These are phyloP conservation scores for Pipa parva DNA, from an alignment of 2,113 vertebrate species.

Conservation along the genomic window DNA sequence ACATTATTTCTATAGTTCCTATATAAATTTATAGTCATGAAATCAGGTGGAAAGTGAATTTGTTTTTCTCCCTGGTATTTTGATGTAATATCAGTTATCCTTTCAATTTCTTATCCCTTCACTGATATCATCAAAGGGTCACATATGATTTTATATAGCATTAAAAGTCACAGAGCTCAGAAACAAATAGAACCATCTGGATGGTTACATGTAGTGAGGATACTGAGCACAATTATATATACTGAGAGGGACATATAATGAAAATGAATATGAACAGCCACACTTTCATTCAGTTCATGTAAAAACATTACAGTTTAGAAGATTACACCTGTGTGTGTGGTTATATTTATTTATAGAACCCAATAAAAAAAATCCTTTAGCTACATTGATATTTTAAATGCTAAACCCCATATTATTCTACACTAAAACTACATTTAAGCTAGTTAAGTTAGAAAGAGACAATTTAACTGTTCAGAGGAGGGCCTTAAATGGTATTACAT, in stretches of 20 bases:
- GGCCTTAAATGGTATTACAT: constrained; percentile 28
- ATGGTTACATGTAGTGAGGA: background rate
- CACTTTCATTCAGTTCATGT: background rate
- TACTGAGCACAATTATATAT: constrained; percentile 13
- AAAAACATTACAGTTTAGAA: background rate
- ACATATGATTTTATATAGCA: constrained; percentile 17
- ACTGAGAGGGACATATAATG: background rate
- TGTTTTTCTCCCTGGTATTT: background rate
- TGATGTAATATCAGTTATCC: background rate
- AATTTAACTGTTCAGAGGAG: constrained; percentile 29
- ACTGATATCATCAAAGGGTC: background rate
- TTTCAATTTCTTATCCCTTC: constrained; percentile 13
- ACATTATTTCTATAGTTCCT: no score
- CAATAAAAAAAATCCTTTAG: background rate
- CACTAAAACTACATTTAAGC: background rate
- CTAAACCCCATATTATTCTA: background rate
- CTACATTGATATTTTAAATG: background rate
- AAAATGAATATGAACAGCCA: constrained; percentile 6
- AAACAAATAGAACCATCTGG: constrained; percentile 11
- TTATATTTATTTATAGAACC: background rate
- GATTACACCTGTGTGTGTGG: background rate
- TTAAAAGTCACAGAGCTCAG: constrained; percentile 9
- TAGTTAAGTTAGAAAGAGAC: constrained; percentile 19
- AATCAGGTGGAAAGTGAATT: constrained; percentile 6
- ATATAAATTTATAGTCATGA: background rate